phyloP scores from a whole-genome alignment of 2,113 vertebrate genomes.

The Anser brachyrhynchus region DNA sequence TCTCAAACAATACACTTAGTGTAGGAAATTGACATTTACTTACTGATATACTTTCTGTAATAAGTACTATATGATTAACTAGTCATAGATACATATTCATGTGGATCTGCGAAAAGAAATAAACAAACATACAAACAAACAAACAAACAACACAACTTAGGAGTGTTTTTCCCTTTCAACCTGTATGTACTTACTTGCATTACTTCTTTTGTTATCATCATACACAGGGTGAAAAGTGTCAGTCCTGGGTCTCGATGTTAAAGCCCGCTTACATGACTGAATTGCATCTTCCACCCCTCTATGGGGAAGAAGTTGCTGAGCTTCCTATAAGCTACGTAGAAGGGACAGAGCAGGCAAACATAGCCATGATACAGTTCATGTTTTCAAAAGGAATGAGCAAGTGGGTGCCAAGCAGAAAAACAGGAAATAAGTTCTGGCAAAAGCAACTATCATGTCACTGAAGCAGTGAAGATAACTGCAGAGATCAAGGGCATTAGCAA shows the following conservation, averaged over 20 bases:
- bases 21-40: not conserved
- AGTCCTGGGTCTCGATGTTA: not conserved
- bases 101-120: not conserved
- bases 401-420: not conserved
- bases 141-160: not conserved
- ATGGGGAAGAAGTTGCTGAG: not conserved
- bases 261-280: not conserved
- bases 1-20: not conserved
- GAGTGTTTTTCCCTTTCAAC: not conserved
- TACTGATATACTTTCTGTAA: not conserved
- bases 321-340: rapidly evolving
- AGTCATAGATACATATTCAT: not conserved
- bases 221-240: not conserved
- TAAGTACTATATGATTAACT: not conserved
- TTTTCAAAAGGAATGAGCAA: not conserved
- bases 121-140: not conserved
- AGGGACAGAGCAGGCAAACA: not conserved
- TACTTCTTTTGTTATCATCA: not conserved
- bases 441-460: not conserved
- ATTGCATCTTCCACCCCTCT: not conserved
- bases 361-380: not conserved
- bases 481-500: not conserved
- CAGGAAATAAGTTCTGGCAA: not conserved
- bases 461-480: not conserved
- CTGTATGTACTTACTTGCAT: not conserved